phyloP scores from a whole-genome alignment of 1,140 invertebrate genomes.

The Drosophila bifasciata region DNA sequence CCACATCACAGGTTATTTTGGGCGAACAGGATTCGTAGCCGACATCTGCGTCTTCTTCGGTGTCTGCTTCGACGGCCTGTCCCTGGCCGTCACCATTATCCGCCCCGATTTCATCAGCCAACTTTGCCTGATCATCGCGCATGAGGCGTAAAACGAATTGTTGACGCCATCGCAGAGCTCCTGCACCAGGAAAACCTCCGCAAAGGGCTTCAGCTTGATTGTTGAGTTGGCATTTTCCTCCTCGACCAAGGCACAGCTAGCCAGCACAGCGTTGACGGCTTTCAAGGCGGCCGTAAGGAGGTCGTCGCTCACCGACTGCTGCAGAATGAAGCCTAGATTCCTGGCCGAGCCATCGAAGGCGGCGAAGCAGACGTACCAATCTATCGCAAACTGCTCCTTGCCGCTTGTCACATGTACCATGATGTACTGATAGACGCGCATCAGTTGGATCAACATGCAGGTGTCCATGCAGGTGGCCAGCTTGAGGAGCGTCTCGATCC shows the following conservation, averaged over 20 bases:
- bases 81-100: conserved; percentile 14
- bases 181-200: conserved; percentile 69
- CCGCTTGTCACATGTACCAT: conserved; percentile 83
- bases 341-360: conserved; percentile 84
- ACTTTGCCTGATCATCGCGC: conserved; percentile 61
- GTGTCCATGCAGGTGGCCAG: conserved; percentile 87
- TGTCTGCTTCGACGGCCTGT: conserved; percentile 19
- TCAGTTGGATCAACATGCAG: conserved; percentile 87
- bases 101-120: conserved; percentile 46
- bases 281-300: conserved; percentile 85
- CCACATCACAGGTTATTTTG: conserved; percentile 68
- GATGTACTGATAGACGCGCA: conserved; percentile 87
- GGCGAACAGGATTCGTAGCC: conserved; percentile 39
- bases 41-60: conserved; percentile 46
- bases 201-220: conserved; percentile 64
- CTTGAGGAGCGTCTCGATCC: conserved; percentile 85
- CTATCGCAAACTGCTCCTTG: conserved; percentile 64
- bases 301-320: conserved; percentile 88
- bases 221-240: conserved; percentile 57
- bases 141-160: conserved; percentile 76
- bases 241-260: conserved; percentile 78
- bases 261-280: conserved; percentile 85
- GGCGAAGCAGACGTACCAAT: conserved; percentile 75
- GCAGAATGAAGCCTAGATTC: conserved; percentile 87
- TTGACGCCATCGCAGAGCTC: conserved; percentile 71